Evolutionary conservation across 2,113 vertebrate species (phyloP), one percentile per base, ranked within the genome.

Genomic region (Cottus gobio): DNA sequence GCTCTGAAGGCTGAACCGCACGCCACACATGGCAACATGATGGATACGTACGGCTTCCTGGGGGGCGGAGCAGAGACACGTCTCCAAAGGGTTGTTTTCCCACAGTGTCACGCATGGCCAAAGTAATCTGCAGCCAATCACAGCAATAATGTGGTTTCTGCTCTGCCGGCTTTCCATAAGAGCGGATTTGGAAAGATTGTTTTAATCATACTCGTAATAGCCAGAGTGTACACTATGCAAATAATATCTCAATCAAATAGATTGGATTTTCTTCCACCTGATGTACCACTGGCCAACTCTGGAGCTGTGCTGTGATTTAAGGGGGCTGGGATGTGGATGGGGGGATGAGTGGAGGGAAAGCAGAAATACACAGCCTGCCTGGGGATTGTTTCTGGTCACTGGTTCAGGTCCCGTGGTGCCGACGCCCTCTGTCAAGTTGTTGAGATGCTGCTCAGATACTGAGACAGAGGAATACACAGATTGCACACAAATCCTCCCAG

Each of bases 301-400:
- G 44, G 54, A 76, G 67, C 44, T 22, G 70, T 22, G 84, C 67
- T 80, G 77, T 83, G 80, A 87, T 90, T 89, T 88, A 68, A 11
- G 31, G 7, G 52, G 24, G 30, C 16, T 26, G 26, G 39, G 37
- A 20, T 62, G 4, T 37, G 50, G 39, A 58, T 61, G 34, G 58
- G 42, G 63, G 68, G 70, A 57, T 37, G 46, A 31, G 73, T 57
- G 71, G 70, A 79, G 71, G 37, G 46, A 62, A 71, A 74, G 77
- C 75, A 82, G 82, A 84, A 89, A 80, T 42, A 62, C 70, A 73
- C 56, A 85, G 75, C 28, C 79, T 83, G 87, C 80, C 75, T 71
- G 69, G 84, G 82, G 86, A 86, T 86, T 85, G 83, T 91, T 93
- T 89, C 84, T 92, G 90, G 91, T 91, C 91, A 89, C 89, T 92